phyloP scores from a whole-genome alignment of 2,113 vertebrate species.

The Lynx canadensis region DNA sequence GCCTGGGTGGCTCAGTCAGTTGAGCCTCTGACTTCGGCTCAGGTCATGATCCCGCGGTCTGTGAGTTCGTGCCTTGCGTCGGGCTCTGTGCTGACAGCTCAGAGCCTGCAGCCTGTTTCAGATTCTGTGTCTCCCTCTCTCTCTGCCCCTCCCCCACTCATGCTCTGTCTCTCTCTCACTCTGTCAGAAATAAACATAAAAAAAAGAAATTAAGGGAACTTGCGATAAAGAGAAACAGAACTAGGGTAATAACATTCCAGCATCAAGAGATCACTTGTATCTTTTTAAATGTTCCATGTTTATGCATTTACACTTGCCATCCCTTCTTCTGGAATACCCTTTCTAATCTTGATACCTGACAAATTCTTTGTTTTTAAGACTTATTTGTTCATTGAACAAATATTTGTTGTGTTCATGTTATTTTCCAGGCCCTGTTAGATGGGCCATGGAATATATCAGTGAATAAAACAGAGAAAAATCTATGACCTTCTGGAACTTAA shows the following conservation, averaged over 20 bases:
- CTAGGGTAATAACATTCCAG: not conserved
- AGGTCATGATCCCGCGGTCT: too few species aligned
- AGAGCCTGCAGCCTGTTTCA: too few species aligned
- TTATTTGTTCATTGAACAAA: not conserved
- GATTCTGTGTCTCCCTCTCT: too few species aligned
- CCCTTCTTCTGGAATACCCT: not conserved
- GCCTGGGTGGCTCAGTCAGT: too few species aligned
- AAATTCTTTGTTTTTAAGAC: not conserved
- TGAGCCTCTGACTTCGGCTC: too few species aligned
- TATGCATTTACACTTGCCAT: not conserved
- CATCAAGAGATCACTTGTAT: not conserved
- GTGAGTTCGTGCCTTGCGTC: too few species aligned
- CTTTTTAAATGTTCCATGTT: not conserved
- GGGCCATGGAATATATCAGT: not conserved
- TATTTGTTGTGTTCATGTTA: not conserved
- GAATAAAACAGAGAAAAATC: not conserved
- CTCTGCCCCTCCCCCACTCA: too few species aligned
- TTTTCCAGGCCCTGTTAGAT: not conserved
- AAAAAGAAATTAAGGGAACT: not conserved
- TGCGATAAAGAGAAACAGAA: not conserved
- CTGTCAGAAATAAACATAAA: too few species aligned
- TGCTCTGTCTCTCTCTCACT: too few species aligned
- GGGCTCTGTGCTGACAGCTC: too few species aligned
- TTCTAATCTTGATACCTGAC: constrained; percentile 1
- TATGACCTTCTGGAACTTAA: not conserved